Evolutionary conservation across 2,797 vertebrate species (phyloP), one percentile per base, ranked within the genome.

Genomic region (Distichodus sexfasciatus): DNA sequence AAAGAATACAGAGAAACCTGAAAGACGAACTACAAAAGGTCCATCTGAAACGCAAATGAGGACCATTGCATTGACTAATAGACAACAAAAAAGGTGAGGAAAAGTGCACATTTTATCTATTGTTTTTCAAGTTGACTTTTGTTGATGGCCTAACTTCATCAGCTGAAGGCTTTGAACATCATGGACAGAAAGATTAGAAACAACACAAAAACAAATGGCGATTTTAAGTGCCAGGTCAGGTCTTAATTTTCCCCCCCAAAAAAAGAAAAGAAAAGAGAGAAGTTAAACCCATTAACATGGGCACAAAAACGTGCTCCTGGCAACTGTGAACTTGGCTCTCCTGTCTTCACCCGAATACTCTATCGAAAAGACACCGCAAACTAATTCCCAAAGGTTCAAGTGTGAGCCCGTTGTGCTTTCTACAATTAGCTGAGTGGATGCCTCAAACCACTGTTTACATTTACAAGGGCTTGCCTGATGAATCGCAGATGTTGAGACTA

Each of bases 1-100:
- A 4, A 55, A 63, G 8, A 23, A 26, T 6, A 61, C 70, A 58
- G 15, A 15, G 72, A 76, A 57, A 63, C 28, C 62, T 79, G 10
- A 53, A 23, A 48, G 59, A 55, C 38, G 73, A 46, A 68, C 35
- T 40, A 71, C 26, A 62, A 80, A 76, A 78, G 24, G 79, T 60
- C 43, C 40, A 65, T 31, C 43, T 85, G 87, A 90, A 89, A 90
- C 85, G 73, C 75, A 82, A 60, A 29, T 17, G 44, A 65, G 79
- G 81, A 86, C 85, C 82, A 79, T 10, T 55, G 50, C 44, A 64
- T 75, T 74, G 76, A 58, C 26, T 80, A 31, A 69, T 76, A 84
- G 82, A 82, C 67, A 44, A 81, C 17, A 74, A 77, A 73, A 35
- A 83, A 70, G 82, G 62, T 77, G 75, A 80, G 77, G 62, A 78